phyloP scores from a whole-genome alignment of 35 echinoderm and acorn worm species.

The Amphiura filiformis region DNA sequence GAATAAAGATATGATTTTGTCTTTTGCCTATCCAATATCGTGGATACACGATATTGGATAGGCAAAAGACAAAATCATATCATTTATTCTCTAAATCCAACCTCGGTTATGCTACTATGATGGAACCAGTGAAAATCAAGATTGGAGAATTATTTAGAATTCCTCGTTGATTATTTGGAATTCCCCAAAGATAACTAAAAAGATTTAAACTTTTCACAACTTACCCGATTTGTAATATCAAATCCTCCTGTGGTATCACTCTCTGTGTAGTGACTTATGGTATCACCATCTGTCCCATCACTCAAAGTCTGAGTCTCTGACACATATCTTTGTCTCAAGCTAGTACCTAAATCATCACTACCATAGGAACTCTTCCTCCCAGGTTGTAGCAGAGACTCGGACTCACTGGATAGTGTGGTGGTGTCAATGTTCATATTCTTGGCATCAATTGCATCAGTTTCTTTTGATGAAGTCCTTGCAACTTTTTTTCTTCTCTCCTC shows the following conservation, averaged over 20 bases:
- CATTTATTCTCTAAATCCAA: too few relatives aligned
- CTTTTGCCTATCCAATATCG: too few relatives aligned
- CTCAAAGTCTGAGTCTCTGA: conserved; percentile 89
- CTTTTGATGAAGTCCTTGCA: neutral
- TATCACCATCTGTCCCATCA: conserved; percentile 59
- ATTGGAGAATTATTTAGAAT: too few relatives aligned
- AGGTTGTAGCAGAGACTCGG: neutral
- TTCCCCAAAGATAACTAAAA: too few relatives aligned
- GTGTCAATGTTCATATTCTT: neutral
- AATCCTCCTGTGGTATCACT: conserved; percentile 75
- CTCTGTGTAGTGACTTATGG: conserved; percentile 51
- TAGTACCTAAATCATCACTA: neutral
- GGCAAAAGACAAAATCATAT: too few relatives aligned
- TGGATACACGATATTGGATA: too few relatives aligned
- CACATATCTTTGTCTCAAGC: conserved; percentile 51
- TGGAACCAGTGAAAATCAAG: too few relatives aligned
- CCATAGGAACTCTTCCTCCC: neutral
- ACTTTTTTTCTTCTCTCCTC: neutral
- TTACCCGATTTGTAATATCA: conserved; percentile 90
- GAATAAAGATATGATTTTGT: too few relatives aligned
- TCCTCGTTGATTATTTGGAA: too few relatives aligned
- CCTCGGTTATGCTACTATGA: too few relatives aligned
- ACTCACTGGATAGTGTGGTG: neutral
- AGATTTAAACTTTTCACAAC: too few relatives aligned
- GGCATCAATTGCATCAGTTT: neutral